A percentile compares a stretch with the other conserved stretches of the same genome.
Conservation (phyloP, 2,797 vertebrate genomes). For the Pitangus sulphuratus region DNA sequence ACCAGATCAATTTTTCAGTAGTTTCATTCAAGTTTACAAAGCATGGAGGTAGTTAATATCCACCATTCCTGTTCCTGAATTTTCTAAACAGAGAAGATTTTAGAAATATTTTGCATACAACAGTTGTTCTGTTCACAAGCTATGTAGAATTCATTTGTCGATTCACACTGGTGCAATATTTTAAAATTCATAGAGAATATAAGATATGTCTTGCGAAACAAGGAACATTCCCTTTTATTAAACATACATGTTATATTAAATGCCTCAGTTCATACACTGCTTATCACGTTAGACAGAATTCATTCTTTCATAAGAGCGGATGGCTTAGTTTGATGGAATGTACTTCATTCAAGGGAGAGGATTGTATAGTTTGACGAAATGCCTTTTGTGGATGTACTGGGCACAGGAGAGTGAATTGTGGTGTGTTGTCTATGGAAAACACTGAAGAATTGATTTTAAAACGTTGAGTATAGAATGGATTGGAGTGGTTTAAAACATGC, state of each 20-base stretch:
- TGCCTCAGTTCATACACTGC: background rate
- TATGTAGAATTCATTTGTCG: background rate
- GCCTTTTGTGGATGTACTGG: slow-evolving; percentile 50
- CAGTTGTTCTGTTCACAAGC: background rate
- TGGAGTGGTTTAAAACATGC: slow-evolving; percentile 41
- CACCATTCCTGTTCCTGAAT: background rate
- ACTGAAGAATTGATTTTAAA: slow-evolving; percentile 14
- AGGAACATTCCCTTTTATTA: slow-evolving; percentile 18
- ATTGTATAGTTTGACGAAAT: slow-evolving; percentile 40
- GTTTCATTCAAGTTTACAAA: background rate
- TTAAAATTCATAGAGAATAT: slow-evolving; percentile 17
- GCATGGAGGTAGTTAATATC: background rate
- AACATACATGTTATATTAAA: slow-evolving; percentile 35
- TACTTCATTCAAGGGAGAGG: slow-evolving; percentile 4
- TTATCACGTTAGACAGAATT: slow-evolving; percentile 21
- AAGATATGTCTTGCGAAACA: background rate
- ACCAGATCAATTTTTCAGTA: background rate
- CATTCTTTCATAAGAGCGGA: background rate
- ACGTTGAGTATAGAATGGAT: background rate
- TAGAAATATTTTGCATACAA: background rate
- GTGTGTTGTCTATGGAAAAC: slow-evolving; percentile 24
- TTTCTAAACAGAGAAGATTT: background rate
- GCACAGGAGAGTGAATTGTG: slow-evolving; percentile 4
- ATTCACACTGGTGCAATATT: background rate
- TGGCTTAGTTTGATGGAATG: slow-evolving; percentile 41